Evolutionary conservation across 1,140 invertebrate genomes (phyloP).

Genomic region (Idris sp.): DNA sequence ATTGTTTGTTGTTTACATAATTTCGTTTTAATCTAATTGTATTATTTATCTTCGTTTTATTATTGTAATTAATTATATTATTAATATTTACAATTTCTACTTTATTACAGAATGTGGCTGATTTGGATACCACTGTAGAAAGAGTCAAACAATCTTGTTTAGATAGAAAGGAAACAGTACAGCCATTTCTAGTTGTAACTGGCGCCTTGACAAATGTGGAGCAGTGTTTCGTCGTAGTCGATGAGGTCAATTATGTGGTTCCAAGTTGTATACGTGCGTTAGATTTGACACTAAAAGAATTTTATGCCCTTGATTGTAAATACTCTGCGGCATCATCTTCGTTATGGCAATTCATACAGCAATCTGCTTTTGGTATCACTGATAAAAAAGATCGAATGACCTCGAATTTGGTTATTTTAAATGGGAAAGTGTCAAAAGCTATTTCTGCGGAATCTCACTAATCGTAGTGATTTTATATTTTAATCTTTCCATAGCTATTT

Average conservation of each 20-base stretch:
- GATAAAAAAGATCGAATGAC: not conserved
- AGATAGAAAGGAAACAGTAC: constrained; percentile 2
- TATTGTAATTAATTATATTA: too few relatives aligned
- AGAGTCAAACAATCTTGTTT: not conserved
- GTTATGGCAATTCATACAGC: constrained; percentile 18
- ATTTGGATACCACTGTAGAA: constrained; percentile 6
- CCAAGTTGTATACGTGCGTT: constrained; percentile 8
- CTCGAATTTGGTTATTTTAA: not conserved
- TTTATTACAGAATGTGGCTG: constrained; percentile 13
- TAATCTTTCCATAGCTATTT: not conserved
- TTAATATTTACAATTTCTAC: too few relatives aligned
- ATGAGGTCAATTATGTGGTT: constrained; percentile 4
- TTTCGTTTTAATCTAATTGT: too few relatives aligned
- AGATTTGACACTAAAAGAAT: constrained; percentile 1
- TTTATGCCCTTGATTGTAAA: constrained; percentile 8
- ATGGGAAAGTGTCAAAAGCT: not conserved
- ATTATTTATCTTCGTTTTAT: too few relatives aligned
- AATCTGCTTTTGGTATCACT: constrained; percentile 6
- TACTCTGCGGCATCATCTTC: constrained; percentile 2
- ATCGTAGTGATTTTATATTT: not conserved
- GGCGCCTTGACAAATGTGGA: constrained; percentile 12
- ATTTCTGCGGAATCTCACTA: not conserved
- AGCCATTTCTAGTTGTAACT: constrained; percentile 9
- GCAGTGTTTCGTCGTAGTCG: constrained; percentile 3
- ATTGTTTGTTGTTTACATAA: too few relatives aligned